Percentiles rank a stretch among this genome's conserved stretches.
These are phyloP conservation scores for Cryptocephalus primarius DNA, from an alignment of 2,888 invertebrate genomes.

Conservation along the genomic window DNA sequence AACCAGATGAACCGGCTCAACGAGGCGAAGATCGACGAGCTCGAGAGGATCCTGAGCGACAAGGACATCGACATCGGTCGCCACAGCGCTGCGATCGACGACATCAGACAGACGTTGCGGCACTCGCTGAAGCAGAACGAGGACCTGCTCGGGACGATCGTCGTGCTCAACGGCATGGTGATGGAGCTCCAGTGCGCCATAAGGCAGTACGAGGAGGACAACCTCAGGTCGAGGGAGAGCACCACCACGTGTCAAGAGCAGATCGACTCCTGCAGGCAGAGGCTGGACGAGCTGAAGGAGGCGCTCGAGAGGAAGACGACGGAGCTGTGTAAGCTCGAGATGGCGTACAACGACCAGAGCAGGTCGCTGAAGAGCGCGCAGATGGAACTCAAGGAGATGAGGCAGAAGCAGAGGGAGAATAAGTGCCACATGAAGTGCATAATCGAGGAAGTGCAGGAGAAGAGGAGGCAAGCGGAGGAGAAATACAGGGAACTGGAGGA, in stretches of 20 bases:
- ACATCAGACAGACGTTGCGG: conserved; percentile 30
- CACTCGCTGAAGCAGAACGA: conserved; percentile 30
- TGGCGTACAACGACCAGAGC: conserved; percentile 22
- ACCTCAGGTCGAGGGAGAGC: conserved; percentile 13
- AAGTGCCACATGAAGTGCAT: conserved; percentile 14
- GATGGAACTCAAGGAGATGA: conserved; percentile 21
- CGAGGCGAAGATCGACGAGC: conserved; percentile 25
- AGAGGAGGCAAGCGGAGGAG: conserved; percentile 14
- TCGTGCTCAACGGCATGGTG: conserved; percentile 18
- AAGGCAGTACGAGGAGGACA: conserved; percentile 16
- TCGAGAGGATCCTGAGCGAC: conserved; percentile 23
- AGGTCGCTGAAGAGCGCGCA: conserved; percentile 20
- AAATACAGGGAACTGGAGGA: conserved; percentile 11
- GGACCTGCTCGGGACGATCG: conserved; percentile 20
- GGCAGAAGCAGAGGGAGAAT: conserved; percentile 17
- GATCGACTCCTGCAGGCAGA: conserved; percentile 17
- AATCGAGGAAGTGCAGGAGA: conserved; percentile 19
- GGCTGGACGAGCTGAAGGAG: conserved; percentile 20
- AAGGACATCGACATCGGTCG: conserved; percentile 22
- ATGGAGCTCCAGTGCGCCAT: conserved; percentile 16
- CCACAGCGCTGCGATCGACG: conserved; percentile 26
- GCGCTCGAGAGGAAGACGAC: conserved; percentile 20
- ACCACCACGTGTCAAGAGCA: conserved; percentile 14
- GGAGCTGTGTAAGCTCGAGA: conserved; percentile 21
- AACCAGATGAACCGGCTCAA: conserved; percentile 23